Evolutionary conservation across 2,888 invertebrate species (phyloP), one percentile per base, ranked within the genome.

Genomic region (Catocala fraxini): DNA sequence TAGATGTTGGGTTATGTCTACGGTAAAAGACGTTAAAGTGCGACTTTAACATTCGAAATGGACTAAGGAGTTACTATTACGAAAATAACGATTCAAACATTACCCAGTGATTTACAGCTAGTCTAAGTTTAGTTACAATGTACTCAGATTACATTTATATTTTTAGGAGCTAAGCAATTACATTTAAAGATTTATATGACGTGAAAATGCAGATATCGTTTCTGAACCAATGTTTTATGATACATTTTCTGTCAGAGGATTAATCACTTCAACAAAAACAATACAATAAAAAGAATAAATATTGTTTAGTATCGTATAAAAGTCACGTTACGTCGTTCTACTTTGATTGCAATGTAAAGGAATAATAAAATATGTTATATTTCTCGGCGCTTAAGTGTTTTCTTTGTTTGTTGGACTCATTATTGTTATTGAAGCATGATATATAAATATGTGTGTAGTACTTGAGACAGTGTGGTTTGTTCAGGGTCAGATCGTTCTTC

Each of bases 401-500:
- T 63, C 35, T 56, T 59, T 59, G 66, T 59, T 58, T 46, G 13
- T 42, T 35, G 57, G 34, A 47, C 34, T 63, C 7, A 2, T 9
- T 47, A 45, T 11, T 51, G 34, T 49, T 0, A 45, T 46, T 53
- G 10, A 5, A 51, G 54, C 12, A 52, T 52, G 33, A 41, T 3
- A 11, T 45, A 25, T 35, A 11, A 39, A 25, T 13, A 43, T 43
- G 13, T 42, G 4, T 41, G n/a, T 48, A 12, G 64, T 86, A 93
- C 94, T 83, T 94, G 95, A 62, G 93, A 92, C 4, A 91, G 63
- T 9, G 93, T 93, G 3, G 96, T 96, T 83, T 96, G 96, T 84
- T 97, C 97, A 5, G 96, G 96, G 84, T 97, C 97, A 11, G 97
- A 97, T 65, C 97, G 95, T 82, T 97, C 97, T 84, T 98, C 98